Evolutionary conservation across 2,888 invertebrate genomes (phyloP).

Genomic region (Latrodectus elegans): DNA sequence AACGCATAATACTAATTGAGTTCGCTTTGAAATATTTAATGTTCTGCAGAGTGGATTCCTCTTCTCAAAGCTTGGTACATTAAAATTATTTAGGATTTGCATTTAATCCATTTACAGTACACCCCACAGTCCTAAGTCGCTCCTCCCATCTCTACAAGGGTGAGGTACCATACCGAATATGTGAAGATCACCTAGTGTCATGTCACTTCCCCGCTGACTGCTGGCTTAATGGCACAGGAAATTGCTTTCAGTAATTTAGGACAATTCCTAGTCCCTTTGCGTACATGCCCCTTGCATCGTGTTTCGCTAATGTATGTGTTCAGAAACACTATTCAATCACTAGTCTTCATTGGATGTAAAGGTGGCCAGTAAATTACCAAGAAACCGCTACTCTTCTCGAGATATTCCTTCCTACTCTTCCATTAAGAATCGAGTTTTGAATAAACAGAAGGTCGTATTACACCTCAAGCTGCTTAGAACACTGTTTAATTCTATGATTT

Average conservation of each 20-base stretch:
- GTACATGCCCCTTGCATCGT: conserved; percentile 42
- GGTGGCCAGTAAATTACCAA: conserved; percentile 39
- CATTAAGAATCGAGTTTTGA: conserved; percentile 14
- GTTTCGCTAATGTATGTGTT: conserved; percentile 53
- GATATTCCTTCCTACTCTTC: conserved; percentile 11
- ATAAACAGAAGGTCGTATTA: background rate
- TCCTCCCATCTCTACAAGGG: background rate
- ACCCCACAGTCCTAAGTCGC: conserved; percentile 30
- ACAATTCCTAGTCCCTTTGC: conserved; percentile 34
- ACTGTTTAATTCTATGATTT: conserved; percentile 14
- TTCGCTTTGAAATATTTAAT: conserved; percentile 59
- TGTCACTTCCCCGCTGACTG: conserved; percentile 44
- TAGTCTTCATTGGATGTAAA: conserved; percentile 48
- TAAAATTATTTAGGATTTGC: conserved; percentile 59
- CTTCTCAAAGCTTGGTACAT: conserved; percentile 24
- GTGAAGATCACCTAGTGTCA: conserved; percentile 43
- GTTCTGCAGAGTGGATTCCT: conserved; percentile 18
- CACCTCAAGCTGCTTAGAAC: background rate
- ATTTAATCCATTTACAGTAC: conserved; percentile 51
- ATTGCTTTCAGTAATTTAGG: conserved; percentile 59
- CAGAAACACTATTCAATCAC: conserved; percentile 60
- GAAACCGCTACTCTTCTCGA: conserved; percentile 1
- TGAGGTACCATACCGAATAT: conserved; percentile 29
- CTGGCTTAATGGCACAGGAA: conserved; percentile 58
- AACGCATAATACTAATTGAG: conserved; percentile 59